Percentiles rank a stretch among this genome's conserved stretches.
Evolutionary conservation across 2,113 vertebrate species (phyloP).

Genomic region (Sterrhoptilus dennistouni): DNA sequence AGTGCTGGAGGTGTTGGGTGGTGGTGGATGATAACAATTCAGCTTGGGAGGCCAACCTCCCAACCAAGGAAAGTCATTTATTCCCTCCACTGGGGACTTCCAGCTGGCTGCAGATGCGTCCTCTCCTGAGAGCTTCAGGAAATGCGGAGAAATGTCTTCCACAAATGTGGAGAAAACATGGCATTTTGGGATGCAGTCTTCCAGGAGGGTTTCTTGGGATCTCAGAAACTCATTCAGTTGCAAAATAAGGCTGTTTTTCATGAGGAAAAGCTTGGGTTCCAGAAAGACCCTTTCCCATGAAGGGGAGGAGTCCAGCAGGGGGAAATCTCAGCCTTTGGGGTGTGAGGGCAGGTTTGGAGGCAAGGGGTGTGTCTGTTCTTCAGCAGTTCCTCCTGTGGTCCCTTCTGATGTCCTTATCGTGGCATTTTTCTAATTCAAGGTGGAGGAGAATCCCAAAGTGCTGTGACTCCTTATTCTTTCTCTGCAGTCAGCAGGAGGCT

Average conservation of each 20-base stretch:
- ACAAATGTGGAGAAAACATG: background rate
- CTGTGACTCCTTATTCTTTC: background rate
- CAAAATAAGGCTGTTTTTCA: background rate
- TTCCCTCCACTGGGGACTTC: background rate
- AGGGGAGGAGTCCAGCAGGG: background rate
- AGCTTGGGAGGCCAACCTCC: background rate
- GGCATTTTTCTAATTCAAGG: background rate
- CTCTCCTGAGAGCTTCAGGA: background rate
- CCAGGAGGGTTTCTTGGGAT: background rate
- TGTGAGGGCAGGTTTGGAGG: background rate
- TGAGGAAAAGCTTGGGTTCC: background rate
- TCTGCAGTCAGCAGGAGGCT: constrained; percentile 1
- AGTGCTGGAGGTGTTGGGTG: background rate
- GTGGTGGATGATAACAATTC: background rate
- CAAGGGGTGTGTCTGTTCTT: background rate
- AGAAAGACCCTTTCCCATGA: background rate
- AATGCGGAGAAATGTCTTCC: background rate
- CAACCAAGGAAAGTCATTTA: background rate
- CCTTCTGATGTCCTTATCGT: background rate
- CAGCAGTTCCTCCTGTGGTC: background rate
- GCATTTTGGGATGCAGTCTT: background rate
- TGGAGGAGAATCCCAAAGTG: background rate
- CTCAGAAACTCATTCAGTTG: background rate
- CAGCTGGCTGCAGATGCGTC: background rate
- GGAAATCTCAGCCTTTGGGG: background rate